Base-by-base conservation (phyloP, 2,888 invertebrate species). In the Drosophila fulvimacula region DNA sequence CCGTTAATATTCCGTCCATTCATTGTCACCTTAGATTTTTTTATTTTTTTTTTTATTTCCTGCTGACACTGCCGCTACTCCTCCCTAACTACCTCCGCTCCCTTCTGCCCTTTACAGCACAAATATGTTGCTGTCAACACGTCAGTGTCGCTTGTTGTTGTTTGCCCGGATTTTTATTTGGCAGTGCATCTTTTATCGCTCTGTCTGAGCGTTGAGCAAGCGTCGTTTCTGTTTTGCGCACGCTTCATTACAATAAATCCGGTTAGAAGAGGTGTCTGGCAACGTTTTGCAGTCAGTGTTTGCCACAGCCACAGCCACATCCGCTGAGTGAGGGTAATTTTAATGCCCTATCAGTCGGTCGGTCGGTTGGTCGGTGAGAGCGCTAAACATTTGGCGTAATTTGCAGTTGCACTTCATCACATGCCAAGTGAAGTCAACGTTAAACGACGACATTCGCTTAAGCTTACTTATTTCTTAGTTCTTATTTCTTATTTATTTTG, bases 201-300 rank as follows among this genome's bases (percentile, higher is more conserved):
- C 63, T 72, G 83, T 73, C 64, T 73, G 73, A 73, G 69, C 59
- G 62, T 19, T 32, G 48, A 48, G 48, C 39, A 61, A 44, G 67
- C 76, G 89, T 89, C 90, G 81, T 78, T 82, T 90, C 81, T 76
- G 79, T 86, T 87, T 87, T 83, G 83, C 81, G 73, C 81, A 91
- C 91, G 91, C 90, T 91, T 91, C 91, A 91, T 91, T 91, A 89
- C 85, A 90, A 90, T 86, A 89, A 90, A 88, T 85, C 90, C 88
- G 82, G 76, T 82, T 82, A 82, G 74, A 15, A 79, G 48, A 48
- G 76, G 76, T 77, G 78, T 79, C 80, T 77, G 66, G 57, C 67
- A 21, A 21, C 30, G 34, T 42, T 41, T 41, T 39, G 5, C 59
- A 55, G 21, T 30, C 15, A 41, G 13, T 32, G 62, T 34, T 19